Base-by-base conservation (phyloP, 2,113 vertebrate species). In the Ailurus styani region DNA sequence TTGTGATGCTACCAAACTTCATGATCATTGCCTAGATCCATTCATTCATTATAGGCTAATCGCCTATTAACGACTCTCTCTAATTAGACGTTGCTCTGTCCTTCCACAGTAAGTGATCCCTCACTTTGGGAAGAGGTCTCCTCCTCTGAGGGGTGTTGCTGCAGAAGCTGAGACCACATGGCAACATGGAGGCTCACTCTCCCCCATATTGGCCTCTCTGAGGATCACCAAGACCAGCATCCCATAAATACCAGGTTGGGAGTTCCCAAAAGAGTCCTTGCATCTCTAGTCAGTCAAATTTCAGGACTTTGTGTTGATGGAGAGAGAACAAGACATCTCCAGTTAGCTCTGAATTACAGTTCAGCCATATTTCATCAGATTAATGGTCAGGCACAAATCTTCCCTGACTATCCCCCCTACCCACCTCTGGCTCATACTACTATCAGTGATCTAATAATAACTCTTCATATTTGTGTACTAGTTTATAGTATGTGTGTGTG, bases 31-130 rank as follows among this genome's bases (percentile, higher is more conserved):
- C 66, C 94, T 31, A 40, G 31, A 86, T 45, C 90, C 75, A n/a
- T 87, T 90, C 52, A 68, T 97, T 96, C 75, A 90, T 96, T 95
- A 92, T 37, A 70, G 66, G 72, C 90, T 96, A 97, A 96, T 93
- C 96, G 87, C 85, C 90, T 93, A n/a, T 95, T 97, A 95, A 95
- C 87, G 91, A 95, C 70, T n/a, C 75, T 75, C 91, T 96, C 83
- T 97, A 97, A 96, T 96, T 94, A 97, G 96, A 92, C 0, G 1
- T 73, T 54, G 57, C 75, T 82, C 93, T 97, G 92, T 96, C 95
- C 95, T 97, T 79, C 97, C 92, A 57, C 34, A 78, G 85, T 78
- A 64, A 96, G 90, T 62, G 87, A 93, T 87, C 90, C 92, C 77
- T 96, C 27, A 34, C 95, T 95, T 91, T 93, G 64, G 90, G 96